These are phyloP conservation scores for Zoroaster sp. DNA, from an alignment of 53 echinoderm and acorn worm species.

Conservation along the genomic window DNA sequence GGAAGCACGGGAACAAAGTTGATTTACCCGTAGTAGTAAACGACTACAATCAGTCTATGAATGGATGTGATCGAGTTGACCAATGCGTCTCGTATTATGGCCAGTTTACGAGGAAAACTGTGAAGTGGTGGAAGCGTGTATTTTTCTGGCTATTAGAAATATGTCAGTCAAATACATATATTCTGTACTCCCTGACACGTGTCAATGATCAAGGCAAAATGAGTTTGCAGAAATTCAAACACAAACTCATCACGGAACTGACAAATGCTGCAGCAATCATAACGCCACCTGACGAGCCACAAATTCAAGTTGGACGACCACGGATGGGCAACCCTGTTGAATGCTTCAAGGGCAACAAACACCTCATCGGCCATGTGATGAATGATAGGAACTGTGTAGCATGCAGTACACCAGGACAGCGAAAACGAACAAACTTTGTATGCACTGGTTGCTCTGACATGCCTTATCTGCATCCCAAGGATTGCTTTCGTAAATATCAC, in stretches of 20 bases:
- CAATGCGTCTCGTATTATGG: too few species aligned
- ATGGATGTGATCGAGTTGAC: too few species aligned
- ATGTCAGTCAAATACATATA: too few species aligned
- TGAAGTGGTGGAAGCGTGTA: conserved; percentile 58
- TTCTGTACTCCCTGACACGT: too few species aligned
- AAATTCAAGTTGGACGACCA: neutral
- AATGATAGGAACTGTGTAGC: conserved; percentile 53
- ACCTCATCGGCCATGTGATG: conserved; percentile 2
- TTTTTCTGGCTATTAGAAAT: too few species aligned
- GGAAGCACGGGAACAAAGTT: conserved; percentile 4
- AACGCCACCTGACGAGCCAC: neutral
- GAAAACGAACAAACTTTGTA: conserved; percentile 51
- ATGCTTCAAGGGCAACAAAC: conserved; percentile 9
- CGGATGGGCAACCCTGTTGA: neutral
- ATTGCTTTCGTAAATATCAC: conserved; percentile 43
- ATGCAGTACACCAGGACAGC: conserved; percentile 1
- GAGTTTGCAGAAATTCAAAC: conserved; percentile 37
- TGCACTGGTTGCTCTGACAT: conserved; percentile 15
- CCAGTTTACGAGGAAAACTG: conserved; percentile 32
- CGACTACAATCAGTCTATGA: too few species aligned
- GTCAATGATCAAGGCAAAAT: neutral
- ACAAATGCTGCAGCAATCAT: conserved; percentile 7
- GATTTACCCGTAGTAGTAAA: conserved; percentile 26
- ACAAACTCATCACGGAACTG: neutral
- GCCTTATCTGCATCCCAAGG: conserved; percentile 50